Percentiles rank a stretch among this genome's conserved stretches.
Evolutionary conservation across 2,888 invertebrate genomes (phyloP).

Genomic region (Parascotia fuliginaria): DNA sequence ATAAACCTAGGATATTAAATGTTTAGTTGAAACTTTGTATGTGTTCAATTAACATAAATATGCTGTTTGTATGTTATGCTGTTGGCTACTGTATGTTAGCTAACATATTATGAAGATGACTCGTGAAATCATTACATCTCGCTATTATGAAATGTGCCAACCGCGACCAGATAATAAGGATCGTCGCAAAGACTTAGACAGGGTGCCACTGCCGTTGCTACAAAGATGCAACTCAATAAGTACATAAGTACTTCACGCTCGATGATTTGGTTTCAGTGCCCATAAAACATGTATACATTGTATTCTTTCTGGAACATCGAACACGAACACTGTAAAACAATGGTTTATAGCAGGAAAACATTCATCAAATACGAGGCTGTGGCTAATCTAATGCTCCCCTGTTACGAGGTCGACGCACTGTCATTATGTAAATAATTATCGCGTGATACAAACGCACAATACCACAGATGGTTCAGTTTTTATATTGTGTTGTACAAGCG

Average conservation of each 20-base stretch:
- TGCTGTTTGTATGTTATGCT: conserved; percentile 25
- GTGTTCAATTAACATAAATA: conserved; percentile 23
- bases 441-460: conserved; percentile 47
- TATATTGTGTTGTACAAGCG: conserved; percentile 27
- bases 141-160: conserved; percentile 1
- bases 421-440: conserved; percentile 45
- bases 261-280: conserved; percentile 39
- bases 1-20: conserved; percentile 24
- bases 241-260: conserved; percentile 29
- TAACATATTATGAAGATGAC: conserved; percentile 8
- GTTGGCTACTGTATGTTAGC: conserved; percentile 12
- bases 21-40: conserved; percentile 19
- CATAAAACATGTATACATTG: conserved; percentile 53
- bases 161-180: background rate
- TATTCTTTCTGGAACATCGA: conserved; percentile 60
- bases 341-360: conserved; percentile 60
- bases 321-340: conserved; percentile 54
- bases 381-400: conserved; percentile 37
- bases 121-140: conserved; percentile 6
- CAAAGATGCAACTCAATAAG: conserved; percentile 11
- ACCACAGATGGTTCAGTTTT: conserved; percentile 55
- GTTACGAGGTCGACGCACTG: conserved; percentile 47
- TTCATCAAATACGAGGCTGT: conserved; percentile 53
- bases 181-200: conserved; percentile 2
- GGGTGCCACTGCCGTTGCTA: background rate